Base-by-base conservation (phyloP, 1,140 invertebrate genomes). In the Lanistes nyassanus region DNA sequence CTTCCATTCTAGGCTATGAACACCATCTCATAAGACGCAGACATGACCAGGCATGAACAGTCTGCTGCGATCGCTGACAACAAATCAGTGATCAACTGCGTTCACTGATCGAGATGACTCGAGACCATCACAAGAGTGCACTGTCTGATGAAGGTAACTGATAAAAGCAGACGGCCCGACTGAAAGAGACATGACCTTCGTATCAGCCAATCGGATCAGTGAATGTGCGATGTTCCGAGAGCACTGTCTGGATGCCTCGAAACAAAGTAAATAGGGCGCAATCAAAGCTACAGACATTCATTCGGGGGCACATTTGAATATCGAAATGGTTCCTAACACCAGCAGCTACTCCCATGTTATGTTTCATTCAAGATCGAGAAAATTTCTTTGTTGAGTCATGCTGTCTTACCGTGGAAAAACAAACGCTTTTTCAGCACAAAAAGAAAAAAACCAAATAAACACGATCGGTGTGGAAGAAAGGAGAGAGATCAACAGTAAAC, bases 361-460 rank as follows among this genome's bases (percentile, higher is more conserved):
- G 77, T 78, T 76, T 75, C 74, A 76, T 75, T 78, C 79, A 81
- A 62, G 70, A 74, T 70, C 67, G 72, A 62, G 75, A 64, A 53
- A 53, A 37, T 56, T 71, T 66, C 74, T 69, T 74, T 73, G 56
- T 60, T 74, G 72, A 65, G 58, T 74, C 77, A 79, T 16, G 42
- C 75, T 74, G 76, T 75, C 66, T 66, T n/a, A n/a, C n/a, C 23
- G 37, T 47, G 42, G 71, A 58, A 58, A 75, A 74, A 76, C 71
- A 70, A 67, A 68, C 71, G 39, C 39, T 68, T 53, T 68, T 19
- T 42, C 76, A 58, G 67, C 26, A 62, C 9, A 62, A 51, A 39
- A 66, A 42, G 34, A 13, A 42, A 62, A 58, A 75, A 58, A 68
- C 51, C 42, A 47, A 47, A 47, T 16, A 47, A 47, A 47, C 47